A percentile compares a stretch with the other conserved stretches of the same genome.
Conservation (phyloP, 2,113 vertebrate species). For the Anolis carolinensis region DNA sequence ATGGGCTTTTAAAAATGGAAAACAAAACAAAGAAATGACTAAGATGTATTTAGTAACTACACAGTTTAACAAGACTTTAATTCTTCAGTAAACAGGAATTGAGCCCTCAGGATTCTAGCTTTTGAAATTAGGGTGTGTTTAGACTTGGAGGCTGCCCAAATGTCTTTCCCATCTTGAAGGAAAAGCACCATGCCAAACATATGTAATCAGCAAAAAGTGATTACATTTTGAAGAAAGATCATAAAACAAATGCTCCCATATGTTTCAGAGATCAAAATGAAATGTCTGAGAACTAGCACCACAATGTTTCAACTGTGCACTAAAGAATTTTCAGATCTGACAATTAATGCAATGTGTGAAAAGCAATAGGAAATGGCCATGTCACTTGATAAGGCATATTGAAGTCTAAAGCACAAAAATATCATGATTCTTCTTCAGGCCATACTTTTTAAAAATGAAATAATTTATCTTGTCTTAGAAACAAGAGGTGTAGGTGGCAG, state of each 20-base stretch:
- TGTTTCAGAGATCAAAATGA: slow-evolving; percentile 73
- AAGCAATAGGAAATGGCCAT: not conserved
- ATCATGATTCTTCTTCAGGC: not conserved
- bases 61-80: slow-evolving; percentile 75
- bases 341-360: slow-evolving; percentile 53
- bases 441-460: not conserved
- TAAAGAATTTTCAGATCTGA: slow-evolving; percentile 37
- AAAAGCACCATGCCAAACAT: slow-evolving; percentile 71
- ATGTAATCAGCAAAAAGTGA: slow-evolving; percentile 67
- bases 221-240: slow-evolving; percentile 72
- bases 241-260: slow-evolving; percentile 74
- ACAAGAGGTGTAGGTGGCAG: not conserved
- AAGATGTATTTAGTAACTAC: slow-evolving; percentile 63
- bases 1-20: slow-evolving; percentile 37
- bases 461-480: not conserved
- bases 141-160: slow-evolving; percentile 75
- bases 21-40: slow-evolving; percentile 52
- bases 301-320: slow-evolving; percentile 60
- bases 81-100: slow-evolving; percentile 81
- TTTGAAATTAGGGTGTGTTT: slow-evolving; percentile 87
- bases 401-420: slow-evolving; percentile 3
- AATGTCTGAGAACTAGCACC: slow-evolving; percentile 56
- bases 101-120: slow-evolving; percentile 79
- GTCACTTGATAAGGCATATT: slow-evolving; percentile 10
- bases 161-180: slow-evolving; percentile 74